Evolutionary conservation across 2,888 invertebrate genomes (phyloP).

Genomic region (Zaprionus bogoriensis): DNA sequence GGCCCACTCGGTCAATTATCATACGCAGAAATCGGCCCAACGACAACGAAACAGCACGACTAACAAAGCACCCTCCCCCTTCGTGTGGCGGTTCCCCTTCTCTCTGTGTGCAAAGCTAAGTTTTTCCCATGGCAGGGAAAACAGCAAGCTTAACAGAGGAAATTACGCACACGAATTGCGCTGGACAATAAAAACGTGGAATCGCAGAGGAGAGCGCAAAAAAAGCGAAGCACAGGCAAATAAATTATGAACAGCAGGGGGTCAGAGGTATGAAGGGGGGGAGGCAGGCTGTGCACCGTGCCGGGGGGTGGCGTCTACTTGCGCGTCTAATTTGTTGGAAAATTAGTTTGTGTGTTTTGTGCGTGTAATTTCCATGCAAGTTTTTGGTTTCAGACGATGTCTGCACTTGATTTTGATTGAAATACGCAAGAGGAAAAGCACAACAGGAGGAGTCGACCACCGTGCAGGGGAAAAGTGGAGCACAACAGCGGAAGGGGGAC

Average conservation of each 20-base stretch:
- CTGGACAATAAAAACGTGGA: constrained; percentile 64
- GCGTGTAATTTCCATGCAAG: constrained; percentile 71
- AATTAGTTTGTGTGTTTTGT: constrained; percentile 73
- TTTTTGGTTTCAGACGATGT: constrained; percentile 46
- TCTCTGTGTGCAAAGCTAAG: too few relatives aligned
- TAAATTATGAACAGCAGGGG: constrained; percentile 59
- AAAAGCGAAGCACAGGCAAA: constrained; percentile 46
- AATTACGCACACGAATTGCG: constrained; percentile 74
- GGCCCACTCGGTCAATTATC: constrained; percentile 53
- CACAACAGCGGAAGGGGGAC: not conserved
- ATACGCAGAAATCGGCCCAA: constrained; percentile 54
- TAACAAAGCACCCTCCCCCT: not conserved
- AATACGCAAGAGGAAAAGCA: constrained; percentile 42
- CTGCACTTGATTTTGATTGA: constrained; percentile 72
- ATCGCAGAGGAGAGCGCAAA: constrained; percentile 14
- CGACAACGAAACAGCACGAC: not conserved
- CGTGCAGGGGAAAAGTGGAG: too few relatives aligned
- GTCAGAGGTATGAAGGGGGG: not conserved
- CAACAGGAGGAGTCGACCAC: too few relatives aligned
- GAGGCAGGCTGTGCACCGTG: not conserved
- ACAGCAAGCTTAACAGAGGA: constrained; percentile 51
- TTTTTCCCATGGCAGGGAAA: constrained; percentile 41
- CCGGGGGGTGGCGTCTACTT: constrained; percentile 46
- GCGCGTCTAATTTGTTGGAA: constrained; percentile 74
- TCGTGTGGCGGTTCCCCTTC: too few relatives aligned